Evolutionary conservation across 2,797 vertebrate genomes (phyloP), one percentile per base, ranked within the genome.

Genomic region (Eptatretus atami): DNA sequence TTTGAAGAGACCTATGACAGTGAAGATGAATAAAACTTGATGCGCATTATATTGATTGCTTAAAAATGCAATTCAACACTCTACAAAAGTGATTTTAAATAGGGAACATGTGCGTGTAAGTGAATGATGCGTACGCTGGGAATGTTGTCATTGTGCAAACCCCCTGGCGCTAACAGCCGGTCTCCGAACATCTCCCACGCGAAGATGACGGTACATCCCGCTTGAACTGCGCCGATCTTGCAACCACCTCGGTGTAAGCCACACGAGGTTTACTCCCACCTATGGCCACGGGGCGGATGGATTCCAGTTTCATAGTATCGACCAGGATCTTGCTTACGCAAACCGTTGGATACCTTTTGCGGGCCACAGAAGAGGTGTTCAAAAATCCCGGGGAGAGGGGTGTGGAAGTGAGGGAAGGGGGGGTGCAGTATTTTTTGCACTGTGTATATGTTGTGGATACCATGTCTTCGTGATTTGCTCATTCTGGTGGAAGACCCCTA

Each of bases 251-350:
- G 65, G 86, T 82, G 73, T 88, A 95, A 64, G 92, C 92, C 76
- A 98, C 92, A 74, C 92, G 78, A 12, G 92, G 92, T 74, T 98
- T 98, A 73, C 92, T 98, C 67, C 92, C 92, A 72, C 92, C 88
- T 71, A 98, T 98, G 71, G 90, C 90, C 69, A 88, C 79, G 67
- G 92, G 92, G 76, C 92, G 82, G 76, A 98, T 98, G 66, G 88
- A 96, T n/a, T 71, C 92, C 88, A 53, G 92, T 98, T 78, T 98
- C 92, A 78, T 98, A 98, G 78, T 96, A 98, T 69, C 92, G 82
- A 71, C 92, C 80, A 96, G 76, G 77, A 98, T 98, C 78, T 98
- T 98, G 77, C 90, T 98, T 76, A 95, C 92, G 70, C 92, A n/a
- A 98, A 73, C 92, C 92, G 70, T 98, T 98, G 65, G 92, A 98